phyloP scores from a whole-genome alignment of 1,140 invertebrate genomes.

The Drosophila kikkawai region DNA sequence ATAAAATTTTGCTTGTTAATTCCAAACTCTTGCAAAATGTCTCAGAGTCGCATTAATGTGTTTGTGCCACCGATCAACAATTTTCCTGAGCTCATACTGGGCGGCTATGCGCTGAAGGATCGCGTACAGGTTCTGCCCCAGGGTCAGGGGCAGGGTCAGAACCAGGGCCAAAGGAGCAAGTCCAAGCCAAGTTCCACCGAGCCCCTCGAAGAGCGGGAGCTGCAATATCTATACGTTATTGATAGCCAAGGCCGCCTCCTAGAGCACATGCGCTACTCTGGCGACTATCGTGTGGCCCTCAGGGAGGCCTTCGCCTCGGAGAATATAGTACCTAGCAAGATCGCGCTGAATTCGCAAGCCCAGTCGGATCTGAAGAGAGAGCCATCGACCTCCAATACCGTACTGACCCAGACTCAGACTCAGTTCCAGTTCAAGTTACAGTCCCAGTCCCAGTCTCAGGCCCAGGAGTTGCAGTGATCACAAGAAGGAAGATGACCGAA shows the following conservation, averaged over 20 bases:
- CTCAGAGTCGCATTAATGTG: conserved; percentile 34
- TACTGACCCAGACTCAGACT: too few relatives aligned
- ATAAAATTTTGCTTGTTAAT: not conserved
- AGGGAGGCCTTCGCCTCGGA: conserved; percentile 25
- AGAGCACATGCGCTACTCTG: conserved; percentile 61
- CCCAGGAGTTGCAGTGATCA: not conserved
- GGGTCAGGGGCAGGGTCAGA: not conserved
- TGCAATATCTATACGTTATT: conserved; percentile 49
- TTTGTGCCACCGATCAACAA: conserved; percentile 32
- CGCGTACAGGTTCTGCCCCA: conserved; percentile 8
- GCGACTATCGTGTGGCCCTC: conserved; percentile 55
- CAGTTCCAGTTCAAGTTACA: not conserved
- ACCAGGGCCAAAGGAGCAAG: not conserved
- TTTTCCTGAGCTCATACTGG: conserved; percentile 40
- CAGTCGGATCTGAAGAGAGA: not conserved
- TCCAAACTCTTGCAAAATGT: conserved; percentile 12
- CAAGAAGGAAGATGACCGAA: not conserved
- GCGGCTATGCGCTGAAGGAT: conserved; percentile 13
- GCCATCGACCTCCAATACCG: not conserved
- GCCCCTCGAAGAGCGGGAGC: conserved; percentile 8
- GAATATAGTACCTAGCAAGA: not conserved
- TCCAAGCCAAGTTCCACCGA: conserved; percentile 5
- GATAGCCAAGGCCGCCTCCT: conserved; percentile 40
- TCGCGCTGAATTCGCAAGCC: too few relatives aligned
- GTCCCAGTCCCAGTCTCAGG: not conserved